Base-by-base conservation (phyloP, 2,797 vertebrate species). In the Urosaurus nigricauda region DNA sequence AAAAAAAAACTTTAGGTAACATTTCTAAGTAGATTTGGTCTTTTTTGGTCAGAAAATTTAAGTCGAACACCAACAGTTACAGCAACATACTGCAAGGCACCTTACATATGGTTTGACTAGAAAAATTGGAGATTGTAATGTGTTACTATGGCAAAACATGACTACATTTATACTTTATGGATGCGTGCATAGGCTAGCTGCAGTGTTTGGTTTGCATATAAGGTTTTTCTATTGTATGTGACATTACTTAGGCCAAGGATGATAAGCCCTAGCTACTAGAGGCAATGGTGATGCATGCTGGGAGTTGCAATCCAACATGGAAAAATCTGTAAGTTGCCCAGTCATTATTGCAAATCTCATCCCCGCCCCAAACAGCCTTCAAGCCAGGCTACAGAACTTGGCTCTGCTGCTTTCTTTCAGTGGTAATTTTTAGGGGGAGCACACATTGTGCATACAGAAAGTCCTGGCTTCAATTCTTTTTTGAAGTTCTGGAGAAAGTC, bases 1-100 rank as follows among this genome's bases (percentile, higher is more conserved):
- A 92, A 97, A 29, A 63, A 97, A 96, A 96, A 94, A 90, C 96
- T 97, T 97, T 97, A 96, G 96, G 95, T 97, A 97, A 94, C 91
- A 91, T 63, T 92, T 93, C 84, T 29, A 70, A 89, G 68, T 90
- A 74, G 91, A 86, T 91, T 83, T 87, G 91, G 78, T 81, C 14
- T 58, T 94, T 92, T 94, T 58, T 53, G 26, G 43, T 12, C 26
- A 58, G 32, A 14, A 37, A 16, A 47, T n/a, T 29, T 21, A 43
- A n/a, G 29, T 3, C 12, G 21, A 14, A 24, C n/a, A 13, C 32
- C 8, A 29, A 56, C 17, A 40, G 37, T 29, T 63, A 43, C 8
- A 13, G 8, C 19, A 19, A 47, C n/a, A 19, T 56, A 12, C n/a
- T 79, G 14, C 5, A 19, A 17, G 17, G 1, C 71, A 74, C 21